These are phyloP conservation scores for Polydrusus tereticollis DNA, from an alignment of 2,888 invertebrate species.

Conservation along the genomic window DNA sequence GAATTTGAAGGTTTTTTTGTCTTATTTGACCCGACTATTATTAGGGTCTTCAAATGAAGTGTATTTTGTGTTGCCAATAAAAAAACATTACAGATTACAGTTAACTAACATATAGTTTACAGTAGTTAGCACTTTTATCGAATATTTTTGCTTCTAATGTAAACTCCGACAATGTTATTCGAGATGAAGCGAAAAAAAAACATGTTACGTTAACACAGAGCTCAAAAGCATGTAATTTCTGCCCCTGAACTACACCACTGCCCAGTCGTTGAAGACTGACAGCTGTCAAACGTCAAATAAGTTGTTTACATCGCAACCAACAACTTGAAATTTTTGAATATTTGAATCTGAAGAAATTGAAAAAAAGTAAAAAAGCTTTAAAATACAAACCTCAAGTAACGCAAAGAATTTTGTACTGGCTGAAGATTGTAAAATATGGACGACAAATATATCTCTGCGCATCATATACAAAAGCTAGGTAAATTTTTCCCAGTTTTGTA, in stretches of 20 bases:
- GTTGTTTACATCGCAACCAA: slow-evolving; percentile 7
- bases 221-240: too few relatives aligned
- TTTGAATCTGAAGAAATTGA: neutral
- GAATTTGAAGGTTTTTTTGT: neutral
- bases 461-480: slow-evolving; percentile 64
- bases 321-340: too few relatives aligned
- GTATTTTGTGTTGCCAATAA: neutral
- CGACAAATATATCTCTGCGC: slow-evolving; percentile 57
- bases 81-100: too few relatives aligned
- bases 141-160: too few relatives aligned
- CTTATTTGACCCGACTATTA: neutral
- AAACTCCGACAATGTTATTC: too few relatives aligned
- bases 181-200: too few relatives aligned
- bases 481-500: slow-evolving; percentile 33
- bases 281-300: neutral
- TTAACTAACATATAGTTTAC: too few relatives aligned
- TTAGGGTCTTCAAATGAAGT: too few relatives aligned
- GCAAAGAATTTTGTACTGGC: neutral
- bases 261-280: neutral
- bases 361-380: neutral
- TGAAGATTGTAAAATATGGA: slow-evolving; percentile 42
- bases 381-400: neutral
- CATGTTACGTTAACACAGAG: too few relatives aligned
- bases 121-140: too few relatives aligned
- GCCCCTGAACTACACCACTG: too few relatives aligned